Evolutionary conservation across 2,113 vertebrate species (phyloP).

Genomic region (Gopherus flavomarginatus): DNA sequence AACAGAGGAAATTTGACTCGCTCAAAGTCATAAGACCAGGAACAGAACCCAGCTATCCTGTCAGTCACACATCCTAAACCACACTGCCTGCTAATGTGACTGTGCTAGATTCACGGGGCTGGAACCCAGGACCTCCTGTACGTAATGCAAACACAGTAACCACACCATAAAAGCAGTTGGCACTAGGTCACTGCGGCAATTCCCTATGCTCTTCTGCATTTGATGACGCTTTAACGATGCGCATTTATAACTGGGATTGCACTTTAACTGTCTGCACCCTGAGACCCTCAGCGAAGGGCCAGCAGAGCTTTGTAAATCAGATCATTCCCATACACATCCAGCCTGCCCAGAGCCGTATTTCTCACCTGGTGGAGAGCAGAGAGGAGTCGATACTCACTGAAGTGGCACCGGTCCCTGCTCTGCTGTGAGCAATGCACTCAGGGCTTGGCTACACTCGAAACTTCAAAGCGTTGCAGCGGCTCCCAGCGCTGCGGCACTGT

Average conservation of each 20-base stretch:
- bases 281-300: not conserved
- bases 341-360: not conserved
- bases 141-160: not conserved
- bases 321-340: not conserved
- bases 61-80: not conserved
- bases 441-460: too few relatives aligned
- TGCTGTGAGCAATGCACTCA: not conserved
- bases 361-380: not conserved
- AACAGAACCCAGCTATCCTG: not conserved
- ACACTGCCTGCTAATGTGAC: not conserved
- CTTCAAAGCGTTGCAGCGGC: too few relatives aligned
- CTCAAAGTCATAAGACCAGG: not conserved
- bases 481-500: too few relatives aligned
- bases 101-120: not conserved
- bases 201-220: not conserved
- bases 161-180: not conserved
- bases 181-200: not conserved
- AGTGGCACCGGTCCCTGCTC: not conserved
- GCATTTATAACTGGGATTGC: not conserved
- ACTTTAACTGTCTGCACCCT: not conserved
- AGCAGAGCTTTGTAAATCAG: not conserved
- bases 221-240: not conserved
- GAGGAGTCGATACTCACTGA: not conserved
- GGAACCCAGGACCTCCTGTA: not conserved
- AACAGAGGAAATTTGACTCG: not conserved